Percentiles rank a stretch among this genome's conserved stretches.
These are phyloP conservation scores for Allacma fusca DNA, from an alignment of 2,888 invertebrate species.

Conservation along the genomic window DNA sequence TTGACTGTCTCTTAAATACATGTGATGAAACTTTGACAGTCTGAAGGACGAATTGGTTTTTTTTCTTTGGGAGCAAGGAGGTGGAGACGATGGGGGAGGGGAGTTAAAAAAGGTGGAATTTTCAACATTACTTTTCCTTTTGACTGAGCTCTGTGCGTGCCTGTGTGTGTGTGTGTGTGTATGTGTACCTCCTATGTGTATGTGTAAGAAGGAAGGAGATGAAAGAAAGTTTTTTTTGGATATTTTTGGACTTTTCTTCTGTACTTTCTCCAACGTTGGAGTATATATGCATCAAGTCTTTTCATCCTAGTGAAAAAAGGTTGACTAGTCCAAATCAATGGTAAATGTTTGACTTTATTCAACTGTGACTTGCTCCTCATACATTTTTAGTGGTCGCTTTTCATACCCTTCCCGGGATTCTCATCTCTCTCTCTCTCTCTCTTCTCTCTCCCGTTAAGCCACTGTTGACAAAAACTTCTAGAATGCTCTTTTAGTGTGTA, in stretches of 20 bases:
- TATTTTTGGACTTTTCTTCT: background rate
- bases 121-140: conserved; percentile 16
- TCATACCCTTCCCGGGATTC: background rate
- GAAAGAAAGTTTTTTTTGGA: conserved; percentile 20
- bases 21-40: conserved; percentile 17
- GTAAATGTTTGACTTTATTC: conserved; percentile 26
- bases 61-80: background rate
- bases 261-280: background rate
- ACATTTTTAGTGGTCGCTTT: conserved; percentile 12
- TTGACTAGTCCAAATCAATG: conserved; percentile 32
- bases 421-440: conserved; percentile 16
- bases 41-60: background rate
- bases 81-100: background rate
- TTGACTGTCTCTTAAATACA: conserved; percentile 9
- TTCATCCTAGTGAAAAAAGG: conserved; percentile 19
- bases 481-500: background rate
- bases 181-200: background rate
- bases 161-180: background rate
- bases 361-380: conserved; percentile 37
- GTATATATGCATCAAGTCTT: background rate
- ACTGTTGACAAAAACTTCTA: background rate
- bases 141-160: conserved; percentile 14
- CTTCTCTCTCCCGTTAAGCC: conserved; percentile 2
- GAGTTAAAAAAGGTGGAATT: background rate
- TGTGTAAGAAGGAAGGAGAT: conserved; percentile 1